Conservation (phyloP, 2,797 vertebrate species). For the Aeoliscus strigatus region DNA sequence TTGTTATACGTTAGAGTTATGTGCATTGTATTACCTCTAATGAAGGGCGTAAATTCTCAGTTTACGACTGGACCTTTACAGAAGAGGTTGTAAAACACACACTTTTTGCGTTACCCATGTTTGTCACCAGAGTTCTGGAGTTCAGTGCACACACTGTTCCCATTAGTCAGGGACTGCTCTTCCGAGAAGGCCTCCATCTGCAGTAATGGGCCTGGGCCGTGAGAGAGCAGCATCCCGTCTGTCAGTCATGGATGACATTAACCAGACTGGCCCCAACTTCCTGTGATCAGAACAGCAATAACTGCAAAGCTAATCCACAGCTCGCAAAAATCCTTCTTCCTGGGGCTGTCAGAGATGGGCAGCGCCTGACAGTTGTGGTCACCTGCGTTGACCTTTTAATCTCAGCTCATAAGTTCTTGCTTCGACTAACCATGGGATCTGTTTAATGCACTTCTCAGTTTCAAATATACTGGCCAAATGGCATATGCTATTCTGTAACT, state of each 20-base stretch:
- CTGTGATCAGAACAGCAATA: slow-evolving; percentile 59
- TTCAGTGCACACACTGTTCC: slow-evolving; percentile 75
- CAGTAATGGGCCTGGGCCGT: slow-evolving; percentile 59
- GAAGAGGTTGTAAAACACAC: slow-evolving; percentile 79
- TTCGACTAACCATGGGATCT: slow-evolving; percentile 10
- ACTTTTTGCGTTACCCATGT: slow-evolving; percentile 76
- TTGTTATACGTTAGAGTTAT: slow-evolving; percentile 83
- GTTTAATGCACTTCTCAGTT: slow-evolving; percentile 15
- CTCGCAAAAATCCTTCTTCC: slow-evolving; percentile 52
- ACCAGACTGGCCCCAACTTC: slow-evolving; percentile 68
- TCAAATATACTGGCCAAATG: slow-evolving; percentile 1
- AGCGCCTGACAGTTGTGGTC: slow-evolving; percentile 28
- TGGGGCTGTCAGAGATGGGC: slow-evolving; percentile 30
- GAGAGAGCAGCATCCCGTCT: slow-evolving; percentile 59
- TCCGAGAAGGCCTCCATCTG: slow-evolving; percentile 60
- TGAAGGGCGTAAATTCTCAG: slow-evolving; percentile 80
- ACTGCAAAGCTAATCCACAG: slow-evolving; percentile 54
- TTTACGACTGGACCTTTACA: slow-evolving; percentile 79
- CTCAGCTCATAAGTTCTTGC: slow-evolving; percentile 15
- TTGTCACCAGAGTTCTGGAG: slow-evolving; percentile 72
- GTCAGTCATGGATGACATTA: slow-evolving; percentile 68
- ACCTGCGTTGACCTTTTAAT: slow-evolving; percentile 24
- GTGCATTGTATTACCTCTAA: slow-evolving; percentile 84
- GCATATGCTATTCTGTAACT: not conserved
- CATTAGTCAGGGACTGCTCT: slow-evolving; percentile 74